Conservation (phyloP, 2,888 invertebrate species). For the Acanthosepion esculentum region DNA sequence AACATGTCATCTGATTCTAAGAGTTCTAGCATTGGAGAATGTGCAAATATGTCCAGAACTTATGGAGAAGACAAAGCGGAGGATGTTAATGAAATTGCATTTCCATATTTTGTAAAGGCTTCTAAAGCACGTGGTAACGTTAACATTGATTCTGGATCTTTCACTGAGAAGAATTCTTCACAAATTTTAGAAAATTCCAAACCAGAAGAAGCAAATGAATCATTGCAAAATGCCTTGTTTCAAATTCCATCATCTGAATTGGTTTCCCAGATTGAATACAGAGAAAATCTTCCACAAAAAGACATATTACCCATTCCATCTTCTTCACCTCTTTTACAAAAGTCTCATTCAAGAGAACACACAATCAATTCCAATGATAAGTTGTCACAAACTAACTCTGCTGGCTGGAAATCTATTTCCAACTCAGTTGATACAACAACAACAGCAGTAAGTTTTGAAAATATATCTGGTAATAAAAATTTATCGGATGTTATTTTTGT, state of each 20-base stretch:
- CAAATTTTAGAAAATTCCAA: not conserved
- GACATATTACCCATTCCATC: not conserved
- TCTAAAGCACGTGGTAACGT: not conserved
- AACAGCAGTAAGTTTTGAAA: too few relatives aligned
- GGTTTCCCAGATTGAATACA: not conserved
- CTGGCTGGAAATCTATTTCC: too few relatives aligned
- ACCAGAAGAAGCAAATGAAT: not conserved
- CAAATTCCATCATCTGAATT: not conserved
- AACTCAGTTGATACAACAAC: too few relatives aligned
- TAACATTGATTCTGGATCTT: not conserved
- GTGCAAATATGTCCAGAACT: not conserved
- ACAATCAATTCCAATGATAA: too few relatives aligned
- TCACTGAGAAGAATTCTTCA: not conserved
- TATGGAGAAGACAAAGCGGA: not conserved
- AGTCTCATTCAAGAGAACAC: too few relatives aligned
- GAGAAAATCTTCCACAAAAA: not conserved
- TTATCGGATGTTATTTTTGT: too few relatives aligned
- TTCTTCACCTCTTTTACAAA: not conserved
- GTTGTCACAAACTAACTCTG: too few relatives aligned
- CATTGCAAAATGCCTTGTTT: not conserved
- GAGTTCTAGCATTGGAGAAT: not conserved
- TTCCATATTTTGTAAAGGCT: not conserved
- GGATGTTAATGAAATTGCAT: not conserved
- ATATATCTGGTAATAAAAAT: too few relatives aligned
- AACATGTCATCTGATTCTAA: not conserved